Evolutionary conservation across 2,888 invertebrate species (phyloP), one percentile per base, ranked within the genome.

Genomic region (Listrodromus nycthemerus): DNA sequence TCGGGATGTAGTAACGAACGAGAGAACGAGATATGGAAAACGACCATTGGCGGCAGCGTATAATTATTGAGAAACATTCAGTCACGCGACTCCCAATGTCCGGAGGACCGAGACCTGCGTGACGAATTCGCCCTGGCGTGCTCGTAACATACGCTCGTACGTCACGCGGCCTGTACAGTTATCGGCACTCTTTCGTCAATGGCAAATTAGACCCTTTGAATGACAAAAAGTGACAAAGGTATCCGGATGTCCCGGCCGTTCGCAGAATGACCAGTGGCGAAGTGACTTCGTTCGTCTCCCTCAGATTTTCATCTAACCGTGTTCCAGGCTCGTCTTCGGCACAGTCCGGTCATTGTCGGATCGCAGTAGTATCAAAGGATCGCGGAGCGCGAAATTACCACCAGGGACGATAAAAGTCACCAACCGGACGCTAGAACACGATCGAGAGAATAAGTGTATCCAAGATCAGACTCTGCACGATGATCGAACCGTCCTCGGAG

Each of bases 401-500:
- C 63, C 70, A 21, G 52, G 52, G 5, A 50, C 63, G 16, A 63
- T 50, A 74, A 65, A 65, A 74, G 65, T 65, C 30, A 30, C 74
- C 63, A 61, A 73, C 58, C 30, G 27, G 0, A 37, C 41, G 58
- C 55, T 19, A 45, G 61, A 41, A 41, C 41, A 63, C 45, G 58
- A n/a, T 30, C 73, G 33, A 41, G 52, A 33, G 33, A 37, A 58
- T 55, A 58, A 73, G 19, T 27, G 27, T 48, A 48, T n/a, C 27
- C 48, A 30, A 27, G 27, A 61, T 61, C 58, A 2, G 30, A 16
- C 27, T 30, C 30, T 61, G 21, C 33, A 50, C 55, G 33, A 50
- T 63, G 63, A 74, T 33, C 74, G 50, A 74, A 50, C 30, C 76
- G 82, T 85, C 81, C 85, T 83, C 84, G 85, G 79, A 79, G 86